Percentiles rank a stretch among this genome's conserved stretches.
These are phyloP conservation scores for Lithosia quadra DNA, from an alignment of 2,888 invertebrate species.

Conservation along the genomic window DNA sequence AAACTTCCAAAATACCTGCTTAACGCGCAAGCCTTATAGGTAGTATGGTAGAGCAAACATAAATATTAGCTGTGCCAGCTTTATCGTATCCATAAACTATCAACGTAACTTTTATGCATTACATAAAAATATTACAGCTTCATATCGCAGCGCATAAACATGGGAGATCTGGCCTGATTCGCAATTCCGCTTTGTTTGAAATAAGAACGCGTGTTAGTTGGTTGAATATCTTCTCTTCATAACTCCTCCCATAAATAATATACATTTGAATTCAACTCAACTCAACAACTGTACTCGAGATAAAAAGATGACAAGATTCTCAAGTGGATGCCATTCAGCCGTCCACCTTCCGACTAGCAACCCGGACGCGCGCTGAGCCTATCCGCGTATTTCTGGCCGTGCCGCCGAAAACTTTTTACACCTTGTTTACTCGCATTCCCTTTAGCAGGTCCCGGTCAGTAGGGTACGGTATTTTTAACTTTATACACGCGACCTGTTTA, in stretches of 20 bases:
- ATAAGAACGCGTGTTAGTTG: background rate
- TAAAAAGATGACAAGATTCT: background rate
- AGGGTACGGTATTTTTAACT: slow-evolving; percentile 60
- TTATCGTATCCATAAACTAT: slow-evolving; percentile 4
- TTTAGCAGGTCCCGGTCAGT: slow-evolving; percentile 64
- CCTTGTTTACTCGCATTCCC: slow-evolving; percentile 65
- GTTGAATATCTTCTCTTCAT: background rate
- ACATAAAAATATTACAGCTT: background rate
- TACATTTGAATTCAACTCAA: too few relatives aligned
- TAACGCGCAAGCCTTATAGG: background rate
- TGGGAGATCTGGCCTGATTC: background rate
- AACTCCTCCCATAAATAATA: background rate
- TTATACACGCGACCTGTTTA: slow-evolving; percentile 29
- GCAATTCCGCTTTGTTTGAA: background rate
- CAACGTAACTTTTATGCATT: slow-evolving; percentile 14
- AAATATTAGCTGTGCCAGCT: background rate
- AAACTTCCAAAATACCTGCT: too few relatives aligned
- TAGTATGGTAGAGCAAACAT: background rate
- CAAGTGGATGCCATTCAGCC: background rate
- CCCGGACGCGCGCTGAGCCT: slow-evolving; percentile 66
- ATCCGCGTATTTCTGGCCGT: slow-evolving; percentile 63
- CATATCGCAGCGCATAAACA: background rate
- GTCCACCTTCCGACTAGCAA: slow-evolving; percentile 10
- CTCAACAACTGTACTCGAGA: background rate
- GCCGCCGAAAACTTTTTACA: slow-evolving; percentile 49